Conservation (phyloP, 2,113 vertebrate genomes). For the Aspidoscelis tigris region DNA sequence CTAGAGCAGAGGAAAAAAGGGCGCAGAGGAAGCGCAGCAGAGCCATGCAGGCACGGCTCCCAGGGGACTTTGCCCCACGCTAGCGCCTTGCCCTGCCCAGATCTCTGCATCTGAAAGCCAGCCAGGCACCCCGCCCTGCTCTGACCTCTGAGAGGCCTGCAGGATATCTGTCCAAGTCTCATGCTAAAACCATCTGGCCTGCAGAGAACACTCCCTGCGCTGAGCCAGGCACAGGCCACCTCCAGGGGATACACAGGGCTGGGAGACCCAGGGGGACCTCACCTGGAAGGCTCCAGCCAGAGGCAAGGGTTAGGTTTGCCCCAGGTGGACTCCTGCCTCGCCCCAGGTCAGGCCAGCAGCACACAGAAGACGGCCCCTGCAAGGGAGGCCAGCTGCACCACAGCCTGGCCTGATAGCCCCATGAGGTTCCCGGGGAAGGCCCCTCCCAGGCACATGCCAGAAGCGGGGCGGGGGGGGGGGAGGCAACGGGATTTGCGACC, state of each 20-base stretch:
- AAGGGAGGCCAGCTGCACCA: too few species aligned
- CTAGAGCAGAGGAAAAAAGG: too few species aligned
- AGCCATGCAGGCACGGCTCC: too few species aligned
- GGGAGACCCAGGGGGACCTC: too few species aligned
- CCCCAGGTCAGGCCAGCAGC: background rate
- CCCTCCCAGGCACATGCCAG: background rate
- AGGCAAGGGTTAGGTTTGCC: too few species aligned
- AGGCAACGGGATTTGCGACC: background rate
- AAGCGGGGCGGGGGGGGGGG: background rate
- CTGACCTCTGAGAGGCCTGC: background rate
- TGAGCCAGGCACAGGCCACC: background rate
- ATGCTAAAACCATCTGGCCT: background rate
- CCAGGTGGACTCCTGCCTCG: background rate
- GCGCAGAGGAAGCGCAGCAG: too few species aligned
- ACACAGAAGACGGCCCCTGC: background rate
- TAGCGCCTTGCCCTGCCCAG: background rate
- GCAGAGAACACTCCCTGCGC: background rate
- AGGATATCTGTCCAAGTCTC: rapidly evolving
- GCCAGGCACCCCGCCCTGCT: background rate
- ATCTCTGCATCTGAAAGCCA: too few species aligned
- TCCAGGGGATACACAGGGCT: too few species aligned
- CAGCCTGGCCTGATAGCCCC: too few species aligned
- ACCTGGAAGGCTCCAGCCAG: too few species aligned
- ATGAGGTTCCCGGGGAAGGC: too few species aligned
- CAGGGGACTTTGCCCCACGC: too few species aligned